Conservation (phyloP, 2,113 vertebrate species). For the Plestiodon gilberti region DNA sequence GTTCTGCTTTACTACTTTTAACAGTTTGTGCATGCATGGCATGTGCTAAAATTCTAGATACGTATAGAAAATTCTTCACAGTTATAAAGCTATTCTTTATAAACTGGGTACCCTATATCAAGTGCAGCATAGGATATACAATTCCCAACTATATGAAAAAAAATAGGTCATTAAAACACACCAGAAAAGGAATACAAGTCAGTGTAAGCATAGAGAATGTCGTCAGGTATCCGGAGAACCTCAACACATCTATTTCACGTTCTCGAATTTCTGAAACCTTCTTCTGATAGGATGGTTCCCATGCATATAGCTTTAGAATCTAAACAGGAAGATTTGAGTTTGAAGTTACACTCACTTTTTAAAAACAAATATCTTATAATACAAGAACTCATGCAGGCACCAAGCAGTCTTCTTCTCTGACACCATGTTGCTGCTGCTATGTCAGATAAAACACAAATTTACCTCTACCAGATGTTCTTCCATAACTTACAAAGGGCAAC, state of each 20-base stretch:
- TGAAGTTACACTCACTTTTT: background rate
- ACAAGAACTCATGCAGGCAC: too few relatives aligned
- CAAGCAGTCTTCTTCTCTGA: too few relatives aligned
- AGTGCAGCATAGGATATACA: background rate
- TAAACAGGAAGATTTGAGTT: constrained; percentile 27
- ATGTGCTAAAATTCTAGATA: background rate
- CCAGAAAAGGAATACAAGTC: constrained; percentile 74
- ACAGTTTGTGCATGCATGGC: too few relatives aligned
- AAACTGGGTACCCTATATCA: too few relatives aligned
- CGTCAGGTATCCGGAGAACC: constrained; percentile 68
- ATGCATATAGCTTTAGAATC: constrained; percentile 75
- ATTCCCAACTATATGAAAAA: background rate
- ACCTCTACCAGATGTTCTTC: too few relatives aligned
- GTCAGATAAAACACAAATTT: too few relatives aligned
- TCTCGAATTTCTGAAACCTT: constrained; percentile 72
- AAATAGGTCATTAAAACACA: constrained; percentile 43
- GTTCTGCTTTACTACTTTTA: background rate
- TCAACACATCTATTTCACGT: constrained; percentile 68
- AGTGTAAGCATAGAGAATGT: constrained; percentile 73
- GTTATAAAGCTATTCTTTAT: background rate
- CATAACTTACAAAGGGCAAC: too few relatives aligned
- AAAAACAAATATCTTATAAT: too few relatives aligned
- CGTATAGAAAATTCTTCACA: background rate
- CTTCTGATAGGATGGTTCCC: constrained; percentile 71
- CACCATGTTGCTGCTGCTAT: too few relatives aligned